These are phyloP conservation scores for Leptinotarsa undecemlineata DNA, from an alignment of 1,140 invertebrate genomes.

Conservation along the genomic window DNA sequence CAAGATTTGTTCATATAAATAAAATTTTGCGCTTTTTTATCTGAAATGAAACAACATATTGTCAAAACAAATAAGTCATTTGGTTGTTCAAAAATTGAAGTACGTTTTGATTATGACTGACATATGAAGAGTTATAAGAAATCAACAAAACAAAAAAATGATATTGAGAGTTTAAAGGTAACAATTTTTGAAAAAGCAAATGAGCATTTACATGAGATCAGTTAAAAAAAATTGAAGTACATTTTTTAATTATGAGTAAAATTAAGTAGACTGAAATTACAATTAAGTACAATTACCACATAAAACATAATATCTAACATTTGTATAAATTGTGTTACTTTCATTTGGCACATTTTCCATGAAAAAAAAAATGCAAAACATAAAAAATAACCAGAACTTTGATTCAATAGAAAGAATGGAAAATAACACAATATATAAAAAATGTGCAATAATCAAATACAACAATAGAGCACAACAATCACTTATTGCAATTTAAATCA, in stretches of 20 bases:
- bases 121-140: not conserved
- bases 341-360: slow-evolving; percentile 40
- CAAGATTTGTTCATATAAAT: slow-evolving; percentile 19
- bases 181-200: not conserved
- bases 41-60: slow-evolving; percentile 7
- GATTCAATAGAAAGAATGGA: slow-evolving; percentile 24
- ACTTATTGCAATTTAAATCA: slow-evolving; percentile 51
- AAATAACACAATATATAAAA: slow-evolving; percentile 27
- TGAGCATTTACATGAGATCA: not conserved
- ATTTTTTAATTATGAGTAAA: not conserved
- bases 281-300: slow-evolving; percentile 30
- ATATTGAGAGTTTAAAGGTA: no score
- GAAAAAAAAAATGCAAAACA: slow-evolving; percentile 21
- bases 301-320: slow-evolving; percentile 23
- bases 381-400: not conserved
- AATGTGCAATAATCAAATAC: slow-evolving; percentile 33
- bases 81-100: not conserved
- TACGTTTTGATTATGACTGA: not conserved
- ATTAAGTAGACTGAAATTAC: slow-evolving; percentile 23
- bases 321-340: slow-evolving; percentile 29
- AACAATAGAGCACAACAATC: slow-evolving; percentile 47
- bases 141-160: no score
- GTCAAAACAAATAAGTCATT: not conserved
- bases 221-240: not conserved
- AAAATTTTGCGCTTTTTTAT: slow-evolving; percentile 18